phyloP scores from a whole-genome alignment of 2,797 vertebrate genomes.

The Thamnophis elegans region DNA sequence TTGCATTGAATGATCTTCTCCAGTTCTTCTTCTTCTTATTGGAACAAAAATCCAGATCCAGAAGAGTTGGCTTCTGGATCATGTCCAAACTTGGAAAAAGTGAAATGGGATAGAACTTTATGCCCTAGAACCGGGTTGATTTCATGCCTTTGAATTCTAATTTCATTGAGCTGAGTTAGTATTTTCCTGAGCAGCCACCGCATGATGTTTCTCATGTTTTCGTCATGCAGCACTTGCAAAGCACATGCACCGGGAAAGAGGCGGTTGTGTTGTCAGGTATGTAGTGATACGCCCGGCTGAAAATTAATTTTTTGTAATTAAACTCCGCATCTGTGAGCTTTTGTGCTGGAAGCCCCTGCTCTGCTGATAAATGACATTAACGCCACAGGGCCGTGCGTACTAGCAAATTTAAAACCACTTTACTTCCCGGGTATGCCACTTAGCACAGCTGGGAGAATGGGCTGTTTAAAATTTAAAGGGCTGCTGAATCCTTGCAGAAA shows the following conservation, averaged over 20 bases:
- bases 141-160: neutral
- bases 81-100: neutral
- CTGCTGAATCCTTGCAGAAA: slow-evolving; percentile 40
- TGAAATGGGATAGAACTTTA: neutral
- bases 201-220: slow-evolving; percentile 23
- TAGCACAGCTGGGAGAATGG: slow-evolving; percentile 56
- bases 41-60: neutral
- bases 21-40: neutral
- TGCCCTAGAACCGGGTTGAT: neutral
- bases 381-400: slow-evolving; percentile 49
- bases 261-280: slow-evolving; percentile 47
- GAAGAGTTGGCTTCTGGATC: neutral
- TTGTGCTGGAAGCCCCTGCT: slow-evolving; percentile 54
- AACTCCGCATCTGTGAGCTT: slow-evolving; percentile 70
- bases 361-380: slow-evolving; percentile 60
- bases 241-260: slow-evolving; percentile 21
- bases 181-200: neutral
- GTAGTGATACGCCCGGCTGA: slow-evolving; percentile 48
- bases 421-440: slow-evolving; percentile 17
- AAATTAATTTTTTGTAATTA: slow-evolving; percentile 76
- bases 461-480: slow-evolving; percentile 71
- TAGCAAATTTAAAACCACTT: slow-evolving; percentile 50
- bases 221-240: slow-evolving; percentile 18
- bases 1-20: neutral
- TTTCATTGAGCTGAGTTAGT: neutral